Conservation (phyloP, 2,113 vertebrate genomes). For the Vulpes lagopus region DNA sequence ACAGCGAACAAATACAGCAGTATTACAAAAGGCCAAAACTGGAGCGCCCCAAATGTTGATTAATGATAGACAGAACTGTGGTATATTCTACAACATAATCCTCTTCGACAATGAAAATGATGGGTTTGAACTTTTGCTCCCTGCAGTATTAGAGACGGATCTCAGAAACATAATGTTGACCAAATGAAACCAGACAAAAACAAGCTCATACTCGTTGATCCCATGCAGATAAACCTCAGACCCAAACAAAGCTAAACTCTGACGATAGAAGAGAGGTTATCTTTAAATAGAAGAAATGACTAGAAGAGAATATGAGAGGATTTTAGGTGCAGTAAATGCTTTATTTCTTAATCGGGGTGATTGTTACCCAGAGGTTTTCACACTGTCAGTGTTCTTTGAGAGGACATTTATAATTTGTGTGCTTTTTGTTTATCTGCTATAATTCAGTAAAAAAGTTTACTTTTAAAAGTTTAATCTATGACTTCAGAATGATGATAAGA, state of each 20-base stretch:
- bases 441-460: not conserved
- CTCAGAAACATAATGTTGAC: slow-evolving; percentile 42
- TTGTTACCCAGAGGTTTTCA: not conserved
- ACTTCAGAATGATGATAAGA: not conserved
- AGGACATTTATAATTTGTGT: not conserved
- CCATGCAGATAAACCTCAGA: not conserved
- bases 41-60: not conserved
- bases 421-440: not conserved
- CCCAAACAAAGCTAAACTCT: not conserved
- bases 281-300: not conserved
- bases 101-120: not conserved
- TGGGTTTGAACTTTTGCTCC: not conserved
- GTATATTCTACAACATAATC: not conserved
- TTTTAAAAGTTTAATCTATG: slow-evolving; percentile 14
- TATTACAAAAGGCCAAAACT: not conserved
- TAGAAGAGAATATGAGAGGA: not conserved
- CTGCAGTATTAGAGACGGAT: not conserved
- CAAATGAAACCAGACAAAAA: not conserved
- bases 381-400: not conserved
- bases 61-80: not conserved
- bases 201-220: not conserved
- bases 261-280: not conserved
- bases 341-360: not conserved
- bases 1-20: not conserved
- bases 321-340: not conserved